These are phyloP conservation scores for Phenganax subtilis DNA, from an alignment of 92 coral and sea anemone genomes.

Conservation along the genomic window DNA sequence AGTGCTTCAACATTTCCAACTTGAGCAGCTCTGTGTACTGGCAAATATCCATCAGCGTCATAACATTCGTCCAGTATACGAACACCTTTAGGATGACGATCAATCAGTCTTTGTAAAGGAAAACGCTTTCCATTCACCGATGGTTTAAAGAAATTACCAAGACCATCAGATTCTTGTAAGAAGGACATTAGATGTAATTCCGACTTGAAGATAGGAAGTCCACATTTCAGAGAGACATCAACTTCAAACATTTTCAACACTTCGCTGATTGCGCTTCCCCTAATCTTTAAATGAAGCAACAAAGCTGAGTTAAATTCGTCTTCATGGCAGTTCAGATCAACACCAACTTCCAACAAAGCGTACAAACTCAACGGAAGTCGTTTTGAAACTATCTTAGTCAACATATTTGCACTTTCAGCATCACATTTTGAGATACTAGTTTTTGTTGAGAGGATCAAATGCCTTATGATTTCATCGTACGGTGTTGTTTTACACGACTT, in stretches of 20 bases:
- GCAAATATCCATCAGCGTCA: slow-evolving; percentile 63
- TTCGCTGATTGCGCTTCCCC: neutral
- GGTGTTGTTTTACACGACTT: slow-evolving; percentile 10
- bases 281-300: neutral
- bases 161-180: slow-evolving; percentile 33
- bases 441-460: slow-evolving; percentile 3
- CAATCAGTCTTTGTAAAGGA: slow-evolving; percentile 35
- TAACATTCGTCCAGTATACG: slow-evolving; percentile 41
- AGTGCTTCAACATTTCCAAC: slow-evolving; percentile 58
- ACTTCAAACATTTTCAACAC: slow-evolving; percentile 27
- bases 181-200: slow-evolving; percentile 59
- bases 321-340: slow-evolving; percentile 7
- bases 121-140: neutral
- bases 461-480: slow-evolving; percentile 16
- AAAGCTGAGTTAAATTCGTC: neutral
- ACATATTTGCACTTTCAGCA: neutral
- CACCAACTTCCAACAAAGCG: slow-evolving; percentile 19
- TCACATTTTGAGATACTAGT: slow-evolving; percentile 14
- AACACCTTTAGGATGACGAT: slow-evolving; percentile 46
- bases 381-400: neutral
- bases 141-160: slow-evolving; percentile 41
- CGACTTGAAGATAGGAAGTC: slow-evolving; percentile 40
- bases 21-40: slow-evolving; percentile 68
- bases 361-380: slow-evolving; percentile 36
- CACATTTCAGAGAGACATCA: slow-evolving; percentile 48